Evolutionary conservation across 2,797 vertebrate species (phyloP), one percentile per base, ranked within the genome.

Genomic region (Distichodus sexfasciatus): DNA sequence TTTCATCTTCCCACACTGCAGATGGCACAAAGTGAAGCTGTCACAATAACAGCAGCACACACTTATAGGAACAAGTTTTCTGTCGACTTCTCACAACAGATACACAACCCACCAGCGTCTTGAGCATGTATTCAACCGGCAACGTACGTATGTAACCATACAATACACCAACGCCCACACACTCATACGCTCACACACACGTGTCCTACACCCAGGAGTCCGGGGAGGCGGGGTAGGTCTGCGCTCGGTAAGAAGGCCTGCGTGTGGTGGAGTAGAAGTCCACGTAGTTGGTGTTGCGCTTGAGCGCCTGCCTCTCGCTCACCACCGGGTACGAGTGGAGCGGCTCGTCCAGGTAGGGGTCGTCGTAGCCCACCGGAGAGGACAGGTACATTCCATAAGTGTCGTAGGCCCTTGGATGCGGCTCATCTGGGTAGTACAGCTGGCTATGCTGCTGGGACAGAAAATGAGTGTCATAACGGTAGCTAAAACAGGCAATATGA

Each of bases 211-310:
- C 96, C 97, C 97, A 98, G 10, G 97, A 99, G 87, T 99, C 97
- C 0, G 97, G 97, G 65, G 97, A 98, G 69, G 96, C 94, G 0
- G 94, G 96, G 89, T 97, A 98, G 85, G 97, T 94, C 88, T 94
- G 94, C 62, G 95, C 93, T 89, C 94, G 89, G 74, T 95, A 95
- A 41, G 95, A 96, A 88, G 95, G 96, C 86, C 90, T 88, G 81
- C 94, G 91, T 55, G 94, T 93, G 83, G 95, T 96, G 86, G 97
- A 97, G 88, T 97, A 99, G 91, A 99, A 99, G 91, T 99, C 97
- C 90, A 99, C 96, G 1, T 99, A 99, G 88, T 92, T 92, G 83
- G 96, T 97, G 87, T 93, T 91, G 35, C 94, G 92, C 88, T 98
- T 98, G 80, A 97, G 94, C 78, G 89, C 90, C 63, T 92, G 94